Evolutionary conservation across 2,888 invertebrate genomes (phyloP).

Genomic region (Chalcosyrphus nemorum): DNA sequence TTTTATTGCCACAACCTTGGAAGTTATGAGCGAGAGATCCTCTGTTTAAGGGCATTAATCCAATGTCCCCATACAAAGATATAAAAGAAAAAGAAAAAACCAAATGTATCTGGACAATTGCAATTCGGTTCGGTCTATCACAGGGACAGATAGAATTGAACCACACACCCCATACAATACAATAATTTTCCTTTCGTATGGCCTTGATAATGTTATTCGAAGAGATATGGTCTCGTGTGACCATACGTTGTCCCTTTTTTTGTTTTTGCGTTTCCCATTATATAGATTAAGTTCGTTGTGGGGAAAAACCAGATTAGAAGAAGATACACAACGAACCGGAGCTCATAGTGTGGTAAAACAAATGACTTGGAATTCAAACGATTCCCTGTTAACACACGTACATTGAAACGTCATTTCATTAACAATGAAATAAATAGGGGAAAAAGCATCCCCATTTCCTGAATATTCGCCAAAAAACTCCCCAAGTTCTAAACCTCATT

Average conservation of each 20-base stretch:
- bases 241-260: slow-evolving; percentile 12
- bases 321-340: not conserved
- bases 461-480: slow-evolving; percentile 7
- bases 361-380: slow-evolving; percentile 37
- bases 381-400: slow-evolving; percentile 10
- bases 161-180: not conserved
- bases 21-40: slow-evolving; percentile 35
- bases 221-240: slow-evolving; percentile 11
- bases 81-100: not conserved
- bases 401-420: slow-evolving; percentile 55
- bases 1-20: slow-evolving; percentile 51
- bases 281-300: slow-evolving; percentile 31
- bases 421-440: slow-evolving; percentile 53
- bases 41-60: slow-evolving; percentile 19
- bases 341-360: not conserved
- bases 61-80: not conserved
- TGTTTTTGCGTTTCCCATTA: slow-evolving; percentile 38
- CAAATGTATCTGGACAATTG: slow-evolving; percentile 33
- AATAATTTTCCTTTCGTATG: slow-evolving; percentile 8
- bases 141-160: not conserved
- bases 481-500: slow-evolving; percentile 26
- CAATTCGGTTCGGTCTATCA: slow-evolving; percentile 15
- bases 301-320: slow-evolving; percentile 10
- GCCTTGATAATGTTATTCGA: slow-evolving; percentile 37
- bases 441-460: slow-evolving; percentile 28